phyloP scores from a whole-genome alignment of 2,888 invertebrate species.

The Macaria notata region DNA sequence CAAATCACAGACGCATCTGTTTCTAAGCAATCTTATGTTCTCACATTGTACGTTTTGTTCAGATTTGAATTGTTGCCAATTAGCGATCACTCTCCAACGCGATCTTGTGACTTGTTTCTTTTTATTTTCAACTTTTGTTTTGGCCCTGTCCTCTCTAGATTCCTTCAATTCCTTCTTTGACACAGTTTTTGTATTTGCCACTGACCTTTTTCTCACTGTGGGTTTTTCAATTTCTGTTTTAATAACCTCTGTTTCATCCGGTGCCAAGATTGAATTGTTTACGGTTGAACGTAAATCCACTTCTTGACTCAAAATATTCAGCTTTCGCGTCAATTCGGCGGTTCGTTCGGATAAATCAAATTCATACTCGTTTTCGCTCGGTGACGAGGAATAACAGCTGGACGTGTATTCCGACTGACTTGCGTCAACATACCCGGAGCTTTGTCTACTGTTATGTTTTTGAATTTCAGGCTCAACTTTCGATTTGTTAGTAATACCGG shows the following conservation, averaged over 20 bases:
- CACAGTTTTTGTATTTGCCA: constrained; percentile 42
- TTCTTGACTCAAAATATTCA: constrained; percentile 69
- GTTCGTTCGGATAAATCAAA: constrained; percentile 74
- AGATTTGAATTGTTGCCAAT: constrained; percentile 83
- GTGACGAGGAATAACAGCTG: constrained; percentile 76
- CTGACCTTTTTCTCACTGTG: constrained; percentile 58
- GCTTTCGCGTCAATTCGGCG: constrained; percentile 71
- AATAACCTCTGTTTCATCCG: constrained; percentile 38
- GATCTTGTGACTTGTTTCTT: constrained; percentile 55
- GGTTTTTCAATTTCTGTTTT: constrained; percentile 46
- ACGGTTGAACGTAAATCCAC: constrained; percentile 55
- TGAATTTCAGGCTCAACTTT: constrained; percentile 56
- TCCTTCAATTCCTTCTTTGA: constrained; percentile 42
- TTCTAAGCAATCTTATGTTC: constrained; percentile 80
- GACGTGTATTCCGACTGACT: constrained; percentile 79
- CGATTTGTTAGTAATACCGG: constrained; percentile 71
- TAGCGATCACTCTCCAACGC: constrained; percentile 65
- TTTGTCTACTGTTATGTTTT: constrained; percentile 58
- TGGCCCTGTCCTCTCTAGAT: constrained; percentile 45
- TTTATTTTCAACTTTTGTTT: constrained; percentile 46
- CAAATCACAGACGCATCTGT: constrained; percentile 86
- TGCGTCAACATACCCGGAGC: constrained; percentile 75
- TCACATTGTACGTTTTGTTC: constrained; percentile 81
- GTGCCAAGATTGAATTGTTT: constrained; percentile 51
- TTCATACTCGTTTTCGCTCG: constrained; percentile 78